Percentiles rank a stretch among this genome's conserved stretches.
Evolutionary conservation across 2,113 vertebrate genomes (phyloP).

Genomic region (Notothenia rossii): DNA sequence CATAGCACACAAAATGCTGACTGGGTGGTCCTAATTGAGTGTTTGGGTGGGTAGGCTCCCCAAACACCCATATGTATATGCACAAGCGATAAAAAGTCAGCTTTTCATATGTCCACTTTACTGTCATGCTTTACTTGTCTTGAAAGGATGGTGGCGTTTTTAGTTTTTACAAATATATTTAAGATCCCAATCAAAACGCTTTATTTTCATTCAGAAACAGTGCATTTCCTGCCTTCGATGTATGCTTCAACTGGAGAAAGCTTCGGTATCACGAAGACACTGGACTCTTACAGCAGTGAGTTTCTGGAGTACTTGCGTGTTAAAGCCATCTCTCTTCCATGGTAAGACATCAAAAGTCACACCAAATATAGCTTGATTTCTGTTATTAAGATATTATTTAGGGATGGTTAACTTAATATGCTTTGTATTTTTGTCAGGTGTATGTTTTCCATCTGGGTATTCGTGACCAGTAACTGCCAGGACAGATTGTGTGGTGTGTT

Average conservation of each 20-base stretch:
- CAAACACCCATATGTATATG: too few relatives aligned
- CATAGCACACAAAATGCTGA: too few relatives aligned
- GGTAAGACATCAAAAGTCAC: conserved; percentile 66
- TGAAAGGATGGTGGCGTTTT: neutral
- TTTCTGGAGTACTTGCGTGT: conserved; percentile 76
- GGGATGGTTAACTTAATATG: neutral
- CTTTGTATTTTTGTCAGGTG: conserved; percentile 70
- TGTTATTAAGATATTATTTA: neutral
- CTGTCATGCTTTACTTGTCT: neutral
- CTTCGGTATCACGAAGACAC: conserved; percentile 81
- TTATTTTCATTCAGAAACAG: conserved; percentile 71
- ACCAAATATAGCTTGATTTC: neutral
- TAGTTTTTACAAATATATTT: too few relatives aligned
- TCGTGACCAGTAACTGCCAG: conserved; percentile 71
- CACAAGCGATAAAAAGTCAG: too few relatives aligned
- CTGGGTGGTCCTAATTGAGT: too few relatives aligned
- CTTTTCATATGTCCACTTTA: too few relatives aligned
- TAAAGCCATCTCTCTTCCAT: conserved; percentile 70
- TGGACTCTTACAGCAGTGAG: conserved; percentile 63
- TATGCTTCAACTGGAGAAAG: conserved; percentile 84
- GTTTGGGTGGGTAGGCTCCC: too few relatives aligned
- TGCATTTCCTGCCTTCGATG: conserved; percentile 76
- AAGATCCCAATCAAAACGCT: neutral
- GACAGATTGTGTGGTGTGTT: conserved; percentile 74
- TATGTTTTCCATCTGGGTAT: conserved; percentile 83